These are phyloP conservation scores for Catharus minimus DNA, from an alignment of 2,113 vertebrate species.

Conservation along the genomic window DNA sequence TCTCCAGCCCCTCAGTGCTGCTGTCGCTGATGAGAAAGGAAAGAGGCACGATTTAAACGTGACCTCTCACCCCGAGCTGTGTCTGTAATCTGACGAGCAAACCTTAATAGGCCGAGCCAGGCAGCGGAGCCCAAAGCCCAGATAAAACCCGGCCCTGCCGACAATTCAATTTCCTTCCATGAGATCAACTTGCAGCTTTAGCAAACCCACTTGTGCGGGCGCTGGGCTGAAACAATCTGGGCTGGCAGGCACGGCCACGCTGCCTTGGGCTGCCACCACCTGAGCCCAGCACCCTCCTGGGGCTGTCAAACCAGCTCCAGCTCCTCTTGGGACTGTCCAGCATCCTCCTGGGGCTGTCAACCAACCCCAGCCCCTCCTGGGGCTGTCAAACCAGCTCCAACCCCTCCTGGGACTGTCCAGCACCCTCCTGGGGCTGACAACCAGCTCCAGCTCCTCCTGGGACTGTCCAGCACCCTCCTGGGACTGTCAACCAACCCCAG, in stretches of 20 bases:
- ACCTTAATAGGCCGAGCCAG: slow-evolving; percentile 51
- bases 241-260: slow-evolving; percentile 12
- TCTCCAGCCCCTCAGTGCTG: not conserved
- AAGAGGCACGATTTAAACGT: slow-evolving; percentile 14
- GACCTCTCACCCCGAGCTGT: slow-evolving; percentile 64
- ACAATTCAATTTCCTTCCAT: slow-evolving; percentile 73
- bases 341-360: not conserved
- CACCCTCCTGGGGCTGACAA: too few species aligned
- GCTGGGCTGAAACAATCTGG: slow-evolving; percentile 53
- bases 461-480: not conserved
- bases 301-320: too few species aligned
- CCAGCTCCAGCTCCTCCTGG: not conserved
- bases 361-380: not conserved
- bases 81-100: slow-evolving; percentile 61
- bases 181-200: slow-evolving; percentile 70
- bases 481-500: not conserved
- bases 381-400: not conserved
- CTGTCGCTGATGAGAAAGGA: not conserved
- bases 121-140: slow-evolving; percentile 58
- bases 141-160: slow-evolving; percentile 50
- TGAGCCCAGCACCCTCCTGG: not conserved
- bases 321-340: not conserved
- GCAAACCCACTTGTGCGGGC: slow-evolving; percentile 62
- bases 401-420: not conserved
- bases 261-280: slow-evolving; percentile 6